phyloP scores from a whole-genome alignment of 2,888 invertebrate genomes.

The Silvanus unidentatus region DNA sequence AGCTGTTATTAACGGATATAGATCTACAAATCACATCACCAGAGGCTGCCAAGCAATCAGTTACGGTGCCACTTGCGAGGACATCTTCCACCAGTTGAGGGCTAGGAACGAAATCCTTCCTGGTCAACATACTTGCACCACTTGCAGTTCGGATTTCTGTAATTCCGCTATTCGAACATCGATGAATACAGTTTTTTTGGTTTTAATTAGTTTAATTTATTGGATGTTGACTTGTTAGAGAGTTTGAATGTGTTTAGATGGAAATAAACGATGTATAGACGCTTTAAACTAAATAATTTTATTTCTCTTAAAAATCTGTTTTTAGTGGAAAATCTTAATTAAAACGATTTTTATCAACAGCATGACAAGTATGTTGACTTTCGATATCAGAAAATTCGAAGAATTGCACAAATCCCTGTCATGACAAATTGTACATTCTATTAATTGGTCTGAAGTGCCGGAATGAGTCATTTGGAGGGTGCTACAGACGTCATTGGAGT shows the following conservation, averaged over 20 bases:
- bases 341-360: too few species aligned
- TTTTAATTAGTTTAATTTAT: not conserved
- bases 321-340: not conserved
- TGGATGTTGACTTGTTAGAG: too few species aligned
- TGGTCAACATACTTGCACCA: constrained; percentile 35
- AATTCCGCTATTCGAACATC: constrained; percentile 10
- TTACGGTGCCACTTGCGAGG: constrained; percentile 35
- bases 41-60: constrained; percentile 34
- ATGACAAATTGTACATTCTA: constrained; percentile 31
- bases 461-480: constrained; percentile 22
- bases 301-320: not conserved
- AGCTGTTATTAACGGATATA: constrained; percentile 27
- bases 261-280: not conserved
- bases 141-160: constrained; percentile 34
- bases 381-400: too few species aligned
- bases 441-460: constrained; percentile 22
- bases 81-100: constrained; percentile 33
- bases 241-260: too few species aligned
- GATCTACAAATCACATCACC: constrained; percentile 26
- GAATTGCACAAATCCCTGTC: constrained; percentile 30
- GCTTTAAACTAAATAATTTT: too few species aligned
- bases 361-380: too few species aligned
- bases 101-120: constrained; percentile 28
- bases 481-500: constrained; percentile 26
- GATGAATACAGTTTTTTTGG: not conserved